These are phyloP conservation scores for Charadrius vociferus DNA, from an alignment of 2,113 vertebrate species.

Conservation along the genomic window DNA sequence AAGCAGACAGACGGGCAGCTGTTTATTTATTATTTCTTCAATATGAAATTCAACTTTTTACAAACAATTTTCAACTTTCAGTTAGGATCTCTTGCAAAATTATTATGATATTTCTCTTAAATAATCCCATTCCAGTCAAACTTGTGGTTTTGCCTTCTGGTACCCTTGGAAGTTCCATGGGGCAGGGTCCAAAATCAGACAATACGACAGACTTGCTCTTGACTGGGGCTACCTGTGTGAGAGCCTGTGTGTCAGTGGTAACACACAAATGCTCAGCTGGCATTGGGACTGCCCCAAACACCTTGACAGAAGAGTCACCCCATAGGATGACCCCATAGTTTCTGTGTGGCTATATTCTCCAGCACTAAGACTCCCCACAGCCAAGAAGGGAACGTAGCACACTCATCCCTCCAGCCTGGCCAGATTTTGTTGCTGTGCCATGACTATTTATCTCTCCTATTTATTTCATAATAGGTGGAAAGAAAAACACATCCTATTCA, in stretches of 20 bases:
- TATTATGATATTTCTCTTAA: neutral
- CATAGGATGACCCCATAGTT: neutral
- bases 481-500: neutral
- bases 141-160: neutral
- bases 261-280: neutral
- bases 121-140: neutral
- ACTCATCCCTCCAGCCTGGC: accelerated
- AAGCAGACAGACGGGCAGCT: neutral
- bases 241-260: neutral
- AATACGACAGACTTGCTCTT: neutral
- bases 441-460: neutral
- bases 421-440: neutral
- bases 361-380: neutral
- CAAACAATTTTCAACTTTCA: neutral
- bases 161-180: neutral
- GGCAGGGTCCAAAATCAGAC: neutral
- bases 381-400: accelerated
- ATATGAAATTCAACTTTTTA: neutral
- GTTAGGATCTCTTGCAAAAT: neutral
- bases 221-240: neutral
- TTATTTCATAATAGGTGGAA: neutral
- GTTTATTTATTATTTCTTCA: neutral
- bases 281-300: neutral
- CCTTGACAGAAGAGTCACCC: neutral
- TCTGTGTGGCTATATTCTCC: neutral